Evolutionary conservation across 2,888 invertebrate genomes (phyloP).

Genomic region (Falcaria lacertinaria): DNA sequence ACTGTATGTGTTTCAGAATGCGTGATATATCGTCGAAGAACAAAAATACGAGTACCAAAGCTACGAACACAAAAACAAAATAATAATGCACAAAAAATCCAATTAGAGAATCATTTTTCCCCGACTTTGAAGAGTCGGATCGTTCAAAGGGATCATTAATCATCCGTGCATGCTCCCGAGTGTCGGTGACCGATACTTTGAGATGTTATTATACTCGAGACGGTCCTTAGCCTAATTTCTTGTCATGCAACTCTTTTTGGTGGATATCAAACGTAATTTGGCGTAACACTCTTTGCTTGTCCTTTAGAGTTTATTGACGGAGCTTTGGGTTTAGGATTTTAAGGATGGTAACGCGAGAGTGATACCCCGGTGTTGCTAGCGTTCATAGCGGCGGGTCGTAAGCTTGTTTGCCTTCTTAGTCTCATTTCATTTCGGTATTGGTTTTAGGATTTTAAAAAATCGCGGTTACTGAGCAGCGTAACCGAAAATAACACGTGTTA

Average conservation of each 20-base stretch:
- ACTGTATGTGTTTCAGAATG: too few relatives aligned
- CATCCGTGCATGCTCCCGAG: neutral
- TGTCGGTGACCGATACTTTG: neutral
- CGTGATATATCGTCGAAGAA: too few relatives aligned
- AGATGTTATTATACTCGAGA: neutral
- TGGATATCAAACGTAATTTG: neutral
- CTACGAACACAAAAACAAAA: neutral
- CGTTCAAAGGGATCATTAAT: conserved; percentile 1
- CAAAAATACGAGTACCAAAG: too few relatives aligned
- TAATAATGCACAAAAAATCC: neutral
- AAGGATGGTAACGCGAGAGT: too few relatives aligned
- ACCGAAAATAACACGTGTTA: too few relatives aligned
- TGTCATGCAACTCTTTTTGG: neutral
- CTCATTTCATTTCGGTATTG: too few relatives aligned
- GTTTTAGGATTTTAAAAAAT: too few relatives aligned
- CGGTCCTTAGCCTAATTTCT: neutral
- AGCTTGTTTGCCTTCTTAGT: too few relatives aligned
- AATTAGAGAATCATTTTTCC: neutral
- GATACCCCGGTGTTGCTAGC: too few relatives aligned
- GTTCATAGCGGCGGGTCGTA: too few relatives aligned
- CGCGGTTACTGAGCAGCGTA: too few relatives aligned
- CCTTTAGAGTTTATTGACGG: neutral
- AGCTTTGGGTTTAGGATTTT: neutral
- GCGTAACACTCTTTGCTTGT: neutral
- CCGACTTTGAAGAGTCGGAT: neutral